Conservation (phyloP, 2,113 vertebrate species). For the Malurus alboscapulatus region DNA sequence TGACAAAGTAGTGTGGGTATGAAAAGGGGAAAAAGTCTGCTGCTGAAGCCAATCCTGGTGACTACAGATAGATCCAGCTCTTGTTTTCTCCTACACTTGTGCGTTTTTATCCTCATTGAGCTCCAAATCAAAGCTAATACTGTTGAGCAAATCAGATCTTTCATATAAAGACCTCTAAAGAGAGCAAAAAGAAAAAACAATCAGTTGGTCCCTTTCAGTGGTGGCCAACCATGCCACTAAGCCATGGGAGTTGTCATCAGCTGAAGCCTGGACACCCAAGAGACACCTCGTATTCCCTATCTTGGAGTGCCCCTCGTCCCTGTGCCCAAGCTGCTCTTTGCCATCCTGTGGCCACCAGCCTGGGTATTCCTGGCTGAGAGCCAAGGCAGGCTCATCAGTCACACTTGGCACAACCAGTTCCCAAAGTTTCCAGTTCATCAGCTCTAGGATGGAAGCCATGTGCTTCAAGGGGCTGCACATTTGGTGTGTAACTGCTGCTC, state of each 20-base stretch:
- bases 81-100: not conserved
- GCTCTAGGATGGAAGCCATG: not conserved
- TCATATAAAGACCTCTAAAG: not conserved
- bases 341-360: not conserved
- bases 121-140: not conserved
- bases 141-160: not conserved
- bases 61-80: not conserved
- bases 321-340: not conserved
- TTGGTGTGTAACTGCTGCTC: not conserved
- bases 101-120: not conserved
- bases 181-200: not conserved
- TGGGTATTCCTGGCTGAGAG: not conserved
- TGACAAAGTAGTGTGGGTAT: not conserved
- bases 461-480: rapidly evolving
- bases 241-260: not conserved
- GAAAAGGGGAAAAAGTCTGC: not conserved
- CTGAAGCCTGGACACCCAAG: not conserved
- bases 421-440: not conserved
- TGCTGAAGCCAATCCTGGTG: not conserved
- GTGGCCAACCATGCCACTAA: not conserved
- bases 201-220: not conserved
- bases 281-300: not conserved
- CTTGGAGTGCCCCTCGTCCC: not conserved
- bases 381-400: rapidly evolving
- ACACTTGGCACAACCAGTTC: not conserved